Base-by-base conservation (phyloP, 2,797 vertebrate genomes). In the Cryptoprocta ferox region DNA sequence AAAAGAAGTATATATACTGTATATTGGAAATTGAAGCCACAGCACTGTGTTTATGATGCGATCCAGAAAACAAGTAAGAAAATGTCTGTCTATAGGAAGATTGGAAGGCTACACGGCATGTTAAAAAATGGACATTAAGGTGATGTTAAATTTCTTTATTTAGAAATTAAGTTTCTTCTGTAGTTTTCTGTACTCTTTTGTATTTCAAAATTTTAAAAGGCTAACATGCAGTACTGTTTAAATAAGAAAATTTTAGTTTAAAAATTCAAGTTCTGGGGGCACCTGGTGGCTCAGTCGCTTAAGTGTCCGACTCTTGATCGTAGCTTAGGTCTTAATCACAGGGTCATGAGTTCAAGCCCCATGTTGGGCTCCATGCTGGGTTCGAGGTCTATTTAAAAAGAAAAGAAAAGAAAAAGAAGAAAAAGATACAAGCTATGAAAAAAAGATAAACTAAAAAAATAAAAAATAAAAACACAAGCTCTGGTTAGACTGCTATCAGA, bases 131-230 rank as follows among this genome's bases (percentile, higher is more conserved):
- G 39, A 82, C 90, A 94, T 81, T 30, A 94, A 70, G 35, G 19
- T 32, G 30, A 66, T 66, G 92, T 93, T 66, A 61, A 84, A 32
- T 78, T 75, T 86, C 6, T n/a, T 92, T 35, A 83, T n/a, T n/a
- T n/a, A n/a, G n/a, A n/a, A n/a, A n/a, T n/a, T n/a, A n/a, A n/a
- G n/a, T n/a, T n/a, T 28, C 35, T 75, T 32, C 28, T 61, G 32
- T 56, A 73, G 32, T 84, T 91, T 91, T 78, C 37, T 56, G 4
- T 53, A 50, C 70, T 75, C 30, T 84, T 84, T 70, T 80, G 16
- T 68, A 96, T 82, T 83, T 3, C 82, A 82, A 83, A 82, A 89
- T 61, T 87, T 81, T 30, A 81, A 85, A 90, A 76, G 11, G 21
- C 78, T 65, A 90, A 50, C 13, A 53, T 35, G 30, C 0, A 48